These are phyloP conservation scores for Esperia sulphurella DNA, from an alignment of 2,888 invertebrate species.

Conservation along the genomic window DNA sequence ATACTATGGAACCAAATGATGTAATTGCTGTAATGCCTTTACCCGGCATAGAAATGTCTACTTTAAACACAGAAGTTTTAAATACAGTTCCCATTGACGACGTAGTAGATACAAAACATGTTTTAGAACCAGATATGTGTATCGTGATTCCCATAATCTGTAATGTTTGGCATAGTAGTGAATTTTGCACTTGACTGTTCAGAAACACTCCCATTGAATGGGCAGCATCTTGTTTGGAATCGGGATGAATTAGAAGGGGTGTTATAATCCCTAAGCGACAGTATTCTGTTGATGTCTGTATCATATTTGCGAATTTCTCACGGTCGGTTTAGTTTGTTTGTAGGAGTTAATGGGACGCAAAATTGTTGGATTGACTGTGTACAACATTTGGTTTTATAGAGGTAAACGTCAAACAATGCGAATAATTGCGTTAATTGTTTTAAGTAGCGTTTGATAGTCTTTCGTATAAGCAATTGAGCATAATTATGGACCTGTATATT, in stretches of 20 bases:
- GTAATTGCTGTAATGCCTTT: conserved; percentile 32
- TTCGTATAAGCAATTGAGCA: too few relatives aligned
- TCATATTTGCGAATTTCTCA: conserved; percentile 46
- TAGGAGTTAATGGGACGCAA: conserved; percentile 38
- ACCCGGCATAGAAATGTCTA: conserved; percentile 16
- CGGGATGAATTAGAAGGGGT: conserved; percentile 33
- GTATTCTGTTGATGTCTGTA: conserved; percentile 27
- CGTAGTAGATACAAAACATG: not conserved
- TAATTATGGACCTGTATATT: too few relatives aligned
- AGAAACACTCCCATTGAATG: conserved; percentile 37
- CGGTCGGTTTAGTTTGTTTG: conserved; percentile 36
- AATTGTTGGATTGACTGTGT: conserved; percentile 25
- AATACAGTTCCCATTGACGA: not conserved
- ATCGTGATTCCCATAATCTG: conserved; percentile 76
- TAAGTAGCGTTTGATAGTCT: too few relatives aligned
- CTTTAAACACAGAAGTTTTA: conserved; percentile 8
- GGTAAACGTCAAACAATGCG: too few relatives aligned
- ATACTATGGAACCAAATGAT: conserved; percentile 20
- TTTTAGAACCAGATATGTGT: conserved; percentile 11
- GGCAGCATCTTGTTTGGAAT: conserved; percentile 61
- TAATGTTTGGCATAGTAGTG: conserved; percentile 56
- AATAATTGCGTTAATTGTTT: too few relatives aligned
- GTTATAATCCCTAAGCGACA: conserved; percentile 25
- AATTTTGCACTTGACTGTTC: conserved; percentile 72
- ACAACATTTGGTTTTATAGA: not conserved